Conservation (phyloP, 2,113 vertebrate genomes). For the Miniopterus natalensis region DNA sequence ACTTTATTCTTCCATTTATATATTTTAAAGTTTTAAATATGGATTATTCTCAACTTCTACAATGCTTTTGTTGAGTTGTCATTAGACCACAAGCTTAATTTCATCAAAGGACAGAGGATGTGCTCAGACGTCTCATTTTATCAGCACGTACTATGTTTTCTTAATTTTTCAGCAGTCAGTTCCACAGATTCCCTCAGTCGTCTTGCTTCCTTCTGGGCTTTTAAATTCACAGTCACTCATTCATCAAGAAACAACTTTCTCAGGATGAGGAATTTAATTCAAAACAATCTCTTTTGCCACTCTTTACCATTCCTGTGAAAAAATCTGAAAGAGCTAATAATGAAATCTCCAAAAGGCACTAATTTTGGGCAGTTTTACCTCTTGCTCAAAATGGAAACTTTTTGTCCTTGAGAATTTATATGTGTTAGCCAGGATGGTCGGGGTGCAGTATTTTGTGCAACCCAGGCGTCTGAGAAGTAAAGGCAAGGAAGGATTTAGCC, state of each 20-base stretch:
- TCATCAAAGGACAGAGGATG: not conserved
- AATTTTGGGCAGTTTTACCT: not conserved
- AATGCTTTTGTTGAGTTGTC: not conserved
- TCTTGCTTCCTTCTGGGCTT: constrained; percentile 4
- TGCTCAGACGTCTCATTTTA: not conserved
- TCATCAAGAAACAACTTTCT: constrained; percentile 50
- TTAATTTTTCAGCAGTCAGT: not conserved
- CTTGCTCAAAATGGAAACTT: not conserved
- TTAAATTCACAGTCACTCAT: not conserved
- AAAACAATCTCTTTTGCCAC: not conserved
- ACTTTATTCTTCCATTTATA: constrained; percentile 50
- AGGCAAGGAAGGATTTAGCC: not conserved
- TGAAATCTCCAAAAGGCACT: not conserved
- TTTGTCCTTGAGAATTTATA: not conserved
- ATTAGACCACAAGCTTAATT: constrained; percentile 34
- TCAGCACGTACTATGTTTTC: not conserved
- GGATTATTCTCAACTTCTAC: not conserved
- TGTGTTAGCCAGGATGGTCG: not conserved
- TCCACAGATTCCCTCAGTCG: not conserved
- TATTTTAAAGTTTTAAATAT: not conserved
- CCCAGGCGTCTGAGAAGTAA: not conserved
- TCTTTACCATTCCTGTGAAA: not conserved
- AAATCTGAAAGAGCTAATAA: not conserved
- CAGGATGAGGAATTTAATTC: constrained; percentile 8
- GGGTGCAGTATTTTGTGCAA: not conserved